Evolutionary conservation across 2,888 invertebrate genomes (phyloP), one percentile per base, ranked within the genome.

Genomic region (Tricholauxania praeusta): DNA sequence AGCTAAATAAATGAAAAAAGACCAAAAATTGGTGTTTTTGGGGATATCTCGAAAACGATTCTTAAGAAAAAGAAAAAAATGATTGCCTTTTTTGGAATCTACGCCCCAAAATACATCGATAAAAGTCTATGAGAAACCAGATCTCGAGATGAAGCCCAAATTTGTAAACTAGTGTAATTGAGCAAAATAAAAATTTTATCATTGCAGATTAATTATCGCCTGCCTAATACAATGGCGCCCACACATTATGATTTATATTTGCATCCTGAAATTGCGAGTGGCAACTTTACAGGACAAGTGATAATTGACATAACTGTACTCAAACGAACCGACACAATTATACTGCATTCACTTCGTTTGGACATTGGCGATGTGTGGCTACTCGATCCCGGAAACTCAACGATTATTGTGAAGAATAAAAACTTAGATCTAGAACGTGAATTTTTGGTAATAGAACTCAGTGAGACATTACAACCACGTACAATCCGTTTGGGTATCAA

Each of bases 191-290:
- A 12, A 10, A 32, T 17, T 28, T 62, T 71, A 53, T 51, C 49
- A 32, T 71, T 75, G 12, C 76, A 85, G 79, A 82, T 83, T 4
- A 74, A 86, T 49, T 87, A 86, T 76, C 83, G 91, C 10, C 84
- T 95, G 14, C 92, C 93, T 1, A 86, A 85, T 51, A 83, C 89
- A 55, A 86, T 93, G 0, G 82, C 87, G 48, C 95, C 95, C 0
- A 80, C 84, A 19, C 89, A 91, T 75, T 96, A 96, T 83, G 91
- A 92, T 79, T 86, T 96, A 5, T 88, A 88, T 66, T 85, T 95
- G 49, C 87, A 90, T 81, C 95, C 95, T 0, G 87, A 93, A 79
- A 87, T 93, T 75, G 85, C 89, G 76, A 82, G 89, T 80, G 90
- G 89, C 73, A 82, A 80, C 14, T 92, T 91, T 78, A 80, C 76